Evolutionary conservation across 2,888 invertebrate genomes (phyloP).

Genomic region (Choristoneura rosaceana): DNA sequence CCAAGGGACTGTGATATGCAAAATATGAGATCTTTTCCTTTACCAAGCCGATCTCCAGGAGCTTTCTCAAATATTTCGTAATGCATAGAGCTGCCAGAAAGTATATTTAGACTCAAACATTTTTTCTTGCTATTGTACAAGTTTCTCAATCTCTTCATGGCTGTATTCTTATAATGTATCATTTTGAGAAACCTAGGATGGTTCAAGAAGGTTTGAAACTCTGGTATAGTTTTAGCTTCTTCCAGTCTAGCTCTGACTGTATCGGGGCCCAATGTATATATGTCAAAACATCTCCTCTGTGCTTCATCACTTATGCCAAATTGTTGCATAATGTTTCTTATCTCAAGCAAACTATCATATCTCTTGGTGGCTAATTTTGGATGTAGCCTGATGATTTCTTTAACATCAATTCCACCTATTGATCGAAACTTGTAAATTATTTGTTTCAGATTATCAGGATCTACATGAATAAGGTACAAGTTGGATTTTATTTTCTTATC

Average conservation of each 20-base stretch:
- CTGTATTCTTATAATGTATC: constrained; percentile 75
- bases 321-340: constrained; percentile 66
- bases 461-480: constrained; percentile 73
- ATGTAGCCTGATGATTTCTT: constrained; percentile 73
- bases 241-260: constrained; percentile 72
- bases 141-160: constrained; percentile 63
- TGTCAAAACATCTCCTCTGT: constrained; percentile 76
- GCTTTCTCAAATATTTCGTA: constrained; percentile 75
- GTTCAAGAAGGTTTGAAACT: constrained; percentile 67
- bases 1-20: constrained; percentile 68
- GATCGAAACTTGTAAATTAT: constrained; percentile 65
- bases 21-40: constrained; percentile 76
- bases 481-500: constrained; percentile 74
- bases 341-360: constrained; percentile 64
- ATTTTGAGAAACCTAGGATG: constrained; percentile 79
- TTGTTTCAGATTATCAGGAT: constrained; percentile 74
- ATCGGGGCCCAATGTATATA: constrained; percentile 70
- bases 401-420: constrained; percentile 76
- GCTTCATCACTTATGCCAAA: constrained; percentile 72
- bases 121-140: constrained; percentile 72
- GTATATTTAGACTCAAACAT: constrained; percentile 74
- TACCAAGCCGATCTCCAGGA: constrained; percentile 76
- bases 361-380: constrained; percentile 74
- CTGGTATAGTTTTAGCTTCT: constrained; percentile 69
- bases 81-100: constrained; percentile 73